A percentile compares a stretch with the other conserved stretches of the same genome.
phyloP scores from a whole-genome alignment of 2,113 vertebrate species.

The Pagrus major region DNA sequence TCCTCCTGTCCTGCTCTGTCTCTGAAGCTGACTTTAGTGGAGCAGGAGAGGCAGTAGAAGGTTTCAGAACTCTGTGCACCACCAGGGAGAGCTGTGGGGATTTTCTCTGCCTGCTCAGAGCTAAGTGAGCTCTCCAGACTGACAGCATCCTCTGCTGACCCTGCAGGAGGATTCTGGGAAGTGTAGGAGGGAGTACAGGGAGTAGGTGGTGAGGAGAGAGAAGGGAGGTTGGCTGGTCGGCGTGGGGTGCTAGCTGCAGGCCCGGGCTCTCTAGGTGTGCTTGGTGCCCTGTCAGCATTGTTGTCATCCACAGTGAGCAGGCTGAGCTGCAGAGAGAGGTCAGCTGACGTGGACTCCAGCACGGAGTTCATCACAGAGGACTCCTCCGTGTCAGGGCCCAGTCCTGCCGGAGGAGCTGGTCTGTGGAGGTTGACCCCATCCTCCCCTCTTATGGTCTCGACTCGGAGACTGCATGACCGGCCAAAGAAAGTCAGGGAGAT shows the following conservation, averaged over 20 bases:
- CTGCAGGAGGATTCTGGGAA: constrained; percentile 48
- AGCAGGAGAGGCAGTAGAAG: constrained; percentile 90
- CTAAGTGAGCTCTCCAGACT: constrained; percentile 14
- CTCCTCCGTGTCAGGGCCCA: constrained; percentile 43
- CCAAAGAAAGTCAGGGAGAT: constrained; percentile 90
- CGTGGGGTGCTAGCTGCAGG: constrained; percentile 81
- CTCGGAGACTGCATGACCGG: constrained; percentile 83
- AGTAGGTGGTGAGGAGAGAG: constrained; percentile 35
- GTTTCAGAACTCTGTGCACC: constrained; percentile 74
- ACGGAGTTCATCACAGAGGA: constrained; percentile 28
- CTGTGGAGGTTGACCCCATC: constrained; percentile 83
- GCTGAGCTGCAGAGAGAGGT: constrained; percentile 87
- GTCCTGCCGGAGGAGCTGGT: constrained; percentile 6
- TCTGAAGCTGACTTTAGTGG: constrained; percentile 85
- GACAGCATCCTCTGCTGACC: background rate
- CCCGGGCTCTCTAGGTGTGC: constrained; percentile 55
- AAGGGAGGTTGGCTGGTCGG: constrained; percentile 42
- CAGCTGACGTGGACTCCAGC: constrained; percentile 63
- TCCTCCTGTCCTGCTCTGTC: constrained; percentile 19
- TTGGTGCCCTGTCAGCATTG: constrained; percentile 59
- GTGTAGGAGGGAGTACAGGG: constrained; percentile 35
- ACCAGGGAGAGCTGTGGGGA: constrained; percentile 55
- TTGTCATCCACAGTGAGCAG: constrained; percentile 82
- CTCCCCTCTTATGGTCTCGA: constrained; percentile 87
- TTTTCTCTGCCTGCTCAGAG: constrained; percentile 14